Evolutionary conservation across 2,888 invertebrate genomes (phyloP).

Genomic region (Nemapogon koenigi): DNA sequence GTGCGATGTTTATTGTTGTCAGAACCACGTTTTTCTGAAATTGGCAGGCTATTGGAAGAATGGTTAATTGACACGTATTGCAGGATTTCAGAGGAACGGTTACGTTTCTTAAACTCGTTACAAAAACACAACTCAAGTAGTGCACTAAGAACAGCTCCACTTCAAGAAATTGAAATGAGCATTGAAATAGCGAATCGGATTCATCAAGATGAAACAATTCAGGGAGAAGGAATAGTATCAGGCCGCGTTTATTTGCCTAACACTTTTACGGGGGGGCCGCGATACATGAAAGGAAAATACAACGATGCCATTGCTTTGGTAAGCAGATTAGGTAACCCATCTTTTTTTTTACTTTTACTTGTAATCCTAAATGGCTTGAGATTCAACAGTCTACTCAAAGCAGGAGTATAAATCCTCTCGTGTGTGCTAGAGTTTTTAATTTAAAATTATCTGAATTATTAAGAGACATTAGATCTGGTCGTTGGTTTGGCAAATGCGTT

Average conservation of each 20-base stretch:
- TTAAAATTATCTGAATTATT: neutral
- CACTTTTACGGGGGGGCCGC: constrained; percentile 1
- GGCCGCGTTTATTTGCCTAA: neutral
- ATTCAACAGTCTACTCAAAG: neutral
- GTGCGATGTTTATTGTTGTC: neutral
- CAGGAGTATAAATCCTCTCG: neutral
- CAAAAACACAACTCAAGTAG: neutral
- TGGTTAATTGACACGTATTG: constrained; percentile 1
- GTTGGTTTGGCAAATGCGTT: neutral
- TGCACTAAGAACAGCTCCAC: neutral
- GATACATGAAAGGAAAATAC: constrained; percentile 1
- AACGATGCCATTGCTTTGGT: constrained; percentile 1
- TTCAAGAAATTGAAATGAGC: neutral
- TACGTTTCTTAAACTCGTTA: neutral
- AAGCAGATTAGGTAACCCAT: neutral
- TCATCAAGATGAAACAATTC: constrained; percentile 3
- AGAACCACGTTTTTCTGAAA: neutral
- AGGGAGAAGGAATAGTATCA: neutral
- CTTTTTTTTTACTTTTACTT: neutral
- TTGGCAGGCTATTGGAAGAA: neutral
- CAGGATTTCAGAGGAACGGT: neutral
- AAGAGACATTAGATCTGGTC: neutral
- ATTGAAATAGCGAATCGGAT: neutral
- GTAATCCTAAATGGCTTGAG: constrained; percentile 1
- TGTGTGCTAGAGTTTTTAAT: neutral